Evolutionary conservation across 2,113 vertebrate genomes (phyloP), one percentile per base, ranked within the genome.

Genomic region (Lampris megalopsis): DNA sequence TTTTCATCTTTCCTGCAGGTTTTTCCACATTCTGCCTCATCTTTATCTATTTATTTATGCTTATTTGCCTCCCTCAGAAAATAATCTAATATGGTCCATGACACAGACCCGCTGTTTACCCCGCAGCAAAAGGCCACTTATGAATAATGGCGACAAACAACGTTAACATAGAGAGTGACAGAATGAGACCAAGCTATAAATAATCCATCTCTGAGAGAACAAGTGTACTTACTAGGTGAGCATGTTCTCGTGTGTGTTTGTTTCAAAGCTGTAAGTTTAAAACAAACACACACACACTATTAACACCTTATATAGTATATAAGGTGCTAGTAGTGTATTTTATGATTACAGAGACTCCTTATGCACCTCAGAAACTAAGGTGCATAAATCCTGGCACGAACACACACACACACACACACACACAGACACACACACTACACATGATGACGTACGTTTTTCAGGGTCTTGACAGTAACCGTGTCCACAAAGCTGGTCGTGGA

Each of bases 401-500:
- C 13, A 53, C 57, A 9, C 10, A 42, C 4, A 65, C 6, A 36
- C 37, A 72, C 72, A 2, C 4, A 50, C 7, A 53, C 13, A 53
- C 57, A 9, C 10, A 42, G 1, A 65, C 6, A 36, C 37, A 72
- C 72, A 2, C 4, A 50, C 7, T 8, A 36, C 3, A 13, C 43
- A 59, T 24, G 24, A 24, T 24, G 13, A 13, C 95, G 93, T 90
- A 99, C 97, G 0, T 95, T 97, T 93, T 93, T 96, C 68, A 98
- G 79, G 50, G 88, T 96, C 79, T 97, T 98, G 68, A 97, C 89
- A 62, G 95, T 90, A 76, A 97, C 96, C 0, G 94, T 97, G 86
- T 99, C 97, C 79, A 97, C 89, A 0, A 96, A 98, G 84, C 88
- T 96, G 82, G 95, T 90, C 0, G 95, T 53, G 4, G 94, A 92